phyloP scores from a whole-genome alignment of 2,888 invertebrate genomes.

The Micoletzkya japonica region DNA sequence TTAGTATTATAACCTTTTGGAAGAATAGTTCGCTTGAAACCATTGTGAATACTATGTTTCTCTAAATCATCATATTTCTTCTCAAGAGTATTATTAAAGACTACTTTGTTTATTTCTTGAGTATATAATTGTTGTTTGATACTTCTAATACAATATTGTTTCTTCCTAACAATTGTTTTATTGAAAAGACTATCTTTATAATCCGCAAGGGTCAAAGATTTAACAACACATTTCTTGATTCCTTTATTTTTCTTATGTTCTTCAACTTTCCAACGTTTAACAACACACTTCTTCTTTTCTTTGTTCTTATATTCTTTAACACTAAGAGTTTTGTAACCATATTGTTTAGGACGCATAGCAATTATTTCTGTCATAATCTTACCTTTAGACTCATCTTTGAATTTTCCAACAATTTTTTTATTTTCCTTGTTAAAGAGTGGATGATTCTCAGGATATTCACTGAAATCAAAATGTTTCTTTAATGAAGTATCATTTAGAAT shows the following conservation, averaged over 20 bases:
- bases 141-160: slow-evolving; percentile 29
- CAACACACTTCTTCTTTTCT: slow-evolving; percentile 16
- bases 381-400: slow-evolving; percentile 24
- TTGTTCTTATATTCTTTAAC: slow-evolving; percentile 21
- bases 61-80: too few species aligned
- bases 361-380: slow-evolving; percentile 1
- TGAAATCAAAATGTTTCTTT: slow-evolving; percentile 44
- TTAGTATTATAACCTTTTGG: slow-evolving; percentile 23
- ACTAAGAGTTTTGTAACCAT: not conserved
- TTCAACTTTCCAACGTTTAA: slow-evolving; percentile 51
- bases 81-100: slow-evolving; percentile 25
- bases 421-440: slow-evolving; percentile 32
- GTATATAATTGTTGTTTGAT: slow-evolving; percentile 28
- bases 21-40: slow-evolving; percentile 31
- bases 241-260: slow-evolving; percentile 18
- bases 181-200: slow-evolving; percentile 32
- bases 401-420: slow-evolving; percentile 30
- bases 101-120: slow-evolving; percentile 28
- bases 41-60: too few species aligned
- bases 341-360: slow-evolving; percentile 1
- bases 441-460: slow-evolving; percentile 53
- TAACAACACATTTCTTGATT: slow-evolving; percentile 9
- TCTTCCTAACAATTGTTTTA: slow-evolving; percentile 29
- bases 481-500: slow-evolving; percentile 17
- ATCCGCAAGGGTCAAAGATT: slow-evolving; percentile 18